phyloP scores from a whole-genome alignment of 2,888 invertebrate species.

The Caenorhabditis sp. region DNA sequence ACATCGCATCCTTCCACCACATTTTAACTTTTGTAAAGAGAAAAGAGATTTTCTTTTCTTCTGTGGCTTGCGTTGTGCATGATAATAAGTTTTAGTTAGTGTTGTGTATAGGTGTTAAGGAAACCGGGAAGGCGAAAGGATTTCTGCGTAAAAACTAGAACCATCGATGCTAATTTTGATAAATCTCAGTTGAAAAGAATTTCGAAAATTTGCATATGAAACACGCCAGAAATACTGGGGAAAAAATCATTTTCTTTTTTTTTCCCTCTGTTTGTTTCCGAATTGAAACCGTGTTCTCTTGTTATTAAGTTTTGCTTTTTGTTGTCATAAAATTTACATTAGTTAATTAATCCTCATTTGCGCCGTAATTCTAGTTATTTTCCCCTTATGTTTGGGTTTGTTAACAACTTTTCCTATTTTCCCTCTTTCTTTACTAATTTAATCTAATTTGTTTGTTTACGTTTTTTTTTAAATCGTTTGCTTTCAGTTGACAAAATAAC shows the following conservation, averaged over 20 bases:
- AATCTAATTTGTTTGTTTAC: conserved; percentile 8
- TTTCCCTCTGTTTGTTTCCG: conserved; percentile 9
- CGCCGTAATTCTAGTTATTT: neutral
- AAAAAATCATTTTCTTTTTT: conserved; percentile 15
- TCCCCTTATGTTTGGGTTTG: neutral
- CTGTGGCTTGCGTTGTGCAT: conserved; percentile 16
- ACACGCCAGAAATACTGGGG: conserved; percentile 14
- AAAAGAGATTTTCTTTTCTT: conserved; percentile 8
- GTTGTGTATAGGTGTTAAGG: too few relatives aligned
- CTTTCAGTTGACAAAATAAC: conserved; percentile 5
- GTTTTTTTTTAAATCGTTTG: conserved; percentile 4
- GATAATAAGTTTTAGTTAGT: conserved; percentile 19
- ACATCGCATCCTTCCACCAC: too few relatives aligned
- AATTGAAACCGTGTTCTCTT: conserved; percentile 5
- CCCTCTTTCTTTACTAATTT: conserved; percentile 3
- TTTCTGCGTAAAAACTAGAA: conserved; percentile 9
- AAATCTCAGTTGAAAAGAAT: conserved; percentile 15
- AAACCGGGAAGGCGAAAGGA: conserved; percentile 8
- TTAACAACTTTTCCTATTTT: conserved; percentile 1
- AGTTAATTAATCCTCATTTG: neutral
- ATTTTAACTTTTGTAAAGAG: too few relatives aligned
- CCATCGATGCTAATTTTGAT: conserved; percentile 17
- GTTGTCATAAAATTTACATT: conserved; percentile 13
- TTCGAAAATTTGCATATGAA: conserved; percentile 17
- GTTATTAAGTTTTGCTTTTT: conserved; percentile 10